Evolutionary conservation across 2,888 invertebrate species (phyloP).

Genomic region (Aspidiotus rigidus): DNA sequence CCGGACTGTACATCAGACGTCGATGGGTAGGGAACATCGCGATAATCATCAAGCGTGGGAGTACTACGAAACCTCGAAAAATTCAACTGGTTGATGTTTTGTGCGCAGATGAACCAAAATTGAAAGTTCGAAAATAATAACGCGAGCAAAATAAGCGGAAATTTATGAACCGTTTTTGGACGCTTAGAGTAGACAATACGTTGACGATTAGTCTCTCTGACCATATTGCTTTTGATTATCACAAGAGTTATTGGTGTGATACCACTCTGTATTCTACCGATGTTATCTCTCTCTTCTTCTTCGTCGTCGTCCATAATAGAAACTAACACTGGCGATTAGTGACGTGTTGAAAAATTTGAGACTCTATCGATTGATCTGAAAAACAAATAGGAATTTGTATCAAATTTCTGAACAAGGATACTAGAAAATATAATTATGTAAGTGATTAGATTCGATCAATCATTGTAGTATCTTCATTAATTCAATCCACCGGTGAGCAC

Average conservation of each 20-base stretch:
- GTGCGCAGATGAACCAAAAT: slow-evolving; percentile 8
- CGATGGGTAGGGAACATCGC: background rate
- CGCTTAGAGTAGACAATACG: background rate
- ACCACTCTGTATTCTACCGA: background rate
- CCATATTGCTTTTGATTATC: slow-evolving; percentile 9
- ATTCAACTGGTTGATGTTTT: slow-evolving; percentile 9
- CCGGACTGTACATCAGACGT: background rate
- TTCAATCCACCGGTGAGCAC: no score
- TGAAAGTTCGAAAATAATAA: slow-evolving; percentile 18
- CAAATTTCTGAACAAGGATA: no score
- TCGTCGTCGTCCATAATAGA: slow-evolving; percentile 26
- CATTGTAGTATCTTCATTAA: no score
- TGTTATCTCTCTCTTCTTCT: slow-evolving; percentile 18
- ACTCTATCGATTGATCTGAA: slow-evolving; percentile 9
- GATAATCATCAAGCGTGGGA: background rate
- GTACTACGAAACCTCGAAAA: background rate
- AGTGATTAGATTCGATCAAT: no score
- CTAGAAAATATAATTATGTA: no score
- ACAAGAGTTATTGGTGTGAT: background rate
- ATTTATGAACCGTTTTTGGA: slow-evolving; percentile 6
- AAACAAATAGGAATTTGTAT: no score
- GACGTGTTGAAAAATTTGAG: background rate
- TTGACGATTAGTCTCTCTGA: background rate
- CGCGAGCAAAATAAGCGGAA: slow-evolving; percentile 11
- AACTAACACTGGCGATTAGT: background rate